Base-by-base conservation (phyloP, 2,113 vertebrate genomes). In the Limanda limanda region DNA sequence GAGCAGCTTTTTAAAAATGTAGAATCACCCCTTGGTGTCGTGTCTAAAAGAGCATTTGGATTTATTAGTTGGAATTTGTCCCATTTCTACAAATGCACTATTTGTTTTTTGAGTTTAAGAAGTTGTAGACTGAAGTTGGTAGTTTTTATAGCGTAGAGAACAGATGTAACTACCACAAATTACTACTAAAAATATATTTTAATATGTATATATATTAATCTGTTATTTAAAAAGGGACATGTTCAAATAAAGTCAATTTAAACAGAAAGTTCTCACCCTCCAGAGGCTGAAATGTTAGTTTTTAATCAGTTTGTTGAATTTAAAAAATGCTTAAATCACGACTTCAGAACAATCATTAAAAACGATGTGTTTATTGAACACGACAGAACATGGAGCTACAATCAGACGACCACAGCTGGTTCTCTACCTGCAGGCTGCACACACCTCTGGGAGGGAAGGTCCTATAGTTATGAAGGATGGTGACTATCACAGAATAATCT, bases 291-390 rank as follows among this genome's bases (percentile, higher is more conserved):
- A 52, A 52, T n/a, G 5, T 31, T 1, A 31, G 5, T 31, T 31
- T 31, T 31, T 7, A 31, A 31, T 31, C 27, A 31, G 6, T 31
- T 31, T 31, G 25, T 14, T 37, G 14, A 10, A 56, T 56, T 24
- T 56, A 23, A 14, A 45, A 45, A 18, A 6, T n/a, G 14, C 35
- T 35, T 25, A 60, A 87, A 71, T 37, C 14, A 76, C 1, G 58
- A 81, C 25, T 12, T 31, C 54, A 3, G 54, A 47, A 64, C 45
- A 66, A 4, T 2, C 20, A 17, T 57, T 48, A 67, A 74, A 86
- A 86, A 76, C 3, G 37, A 10, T 35, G 6, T 81, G 24, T 90
- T 90, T 88, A 88, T 91, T 90, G 68, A 64, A 83, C 62, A 88
- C 42, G 57, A 78, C 71, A 42, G 20, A 84, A 82, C 84, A 85